A percentile compares a stretch with the other conserved stretches of the same genome.
Evolutionary conservation across 2,797 vertebrate genomes (phyloP).

Genomic region (Vespertilio murinus): DNA sequence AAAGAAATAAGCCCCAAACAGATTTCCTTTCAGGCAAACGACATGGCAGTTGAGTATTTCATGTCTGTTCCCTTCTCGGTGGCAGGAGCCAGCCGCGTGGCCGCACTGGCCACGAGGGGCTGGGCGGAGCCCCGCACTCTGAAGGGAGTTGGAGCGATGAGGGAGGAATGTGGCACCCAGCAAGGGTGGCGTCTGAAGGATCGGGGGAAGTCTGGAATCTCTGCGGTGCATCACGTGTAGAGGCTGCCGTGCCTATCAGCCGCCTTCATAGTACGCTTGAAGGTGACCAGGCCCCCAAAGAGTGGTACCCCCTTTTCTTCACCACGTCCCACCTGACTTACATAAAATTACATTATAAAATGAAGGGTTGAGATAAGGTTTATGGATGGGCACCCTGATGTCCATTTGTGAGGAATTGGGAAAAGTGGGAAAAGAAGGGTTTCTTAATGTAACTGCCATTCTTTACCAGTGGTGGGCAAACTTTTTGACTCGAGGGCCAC

Average conservation of each 20-base stretch:
- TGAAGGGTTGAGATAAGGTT: background rate
- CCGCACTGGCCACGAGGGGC: background rate
- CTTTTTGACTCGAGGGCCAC: too few relatives aligned
- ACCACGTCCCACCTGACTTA: background rate
- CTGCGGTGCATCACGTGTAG: background rate
- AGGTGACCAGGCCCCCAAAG: background rate
- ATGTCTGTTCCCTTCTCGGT: background rate
- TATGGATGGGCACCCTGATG: background rate
- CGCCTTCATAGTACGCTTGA: background rate
- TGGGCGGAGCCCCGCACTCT: background rate
- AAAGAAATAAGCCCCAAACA: background rate
- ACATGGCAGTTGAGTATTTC: accelerated
- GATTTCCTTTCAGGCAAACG: background rate
- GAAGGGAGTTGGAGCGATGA: background rate
- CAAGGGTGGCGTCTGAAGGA: background rate
- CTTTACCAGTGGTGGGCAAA: too few relatives aligned
- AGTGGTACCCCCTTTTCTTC: background rate
- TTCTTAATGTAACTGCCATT: background rate
- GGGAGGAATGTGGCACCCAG: background rate
- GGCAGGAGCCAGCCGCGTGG: background rate
- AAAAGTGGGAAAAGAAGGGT: too few relatives aligned
- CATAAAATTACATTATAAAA: background rate
- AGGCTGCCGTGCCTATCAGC: too few relatives aligned
- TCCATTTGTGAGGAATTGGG: background rate
- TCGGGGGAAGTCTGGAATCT: background rate